Conservation (phyloP, 2,797 vertebrate genomes). For the Lophotriccus pileatus region DNA sequence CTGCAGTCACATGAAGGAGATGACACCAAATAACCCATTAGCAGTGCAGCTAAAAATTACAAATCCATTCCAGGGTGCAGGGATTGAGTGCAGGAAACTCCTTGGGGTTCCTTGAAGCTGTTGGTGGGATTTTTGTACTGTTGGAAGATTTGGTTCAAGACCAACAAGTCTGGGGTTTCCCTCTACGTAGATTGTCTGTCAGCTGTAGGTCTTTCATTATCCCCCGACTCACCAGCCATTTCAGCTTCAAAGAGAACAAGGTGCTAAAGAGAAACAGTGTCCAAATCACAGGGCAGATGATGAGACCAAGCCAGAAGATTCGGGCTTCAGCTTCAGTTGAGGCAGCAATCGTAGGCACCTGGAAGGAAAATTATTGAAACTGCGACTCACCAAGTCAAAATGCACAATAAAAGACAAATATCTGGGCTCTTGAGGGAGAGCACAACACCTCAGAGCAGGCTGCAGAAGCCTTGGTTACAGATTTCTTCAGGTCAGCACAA, state of each 20-base stretch:
- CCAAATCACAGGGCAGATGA: conserved; percentile 87
- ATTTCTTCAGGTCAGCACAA: neutral
- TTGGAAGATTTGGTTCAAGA: neutral
- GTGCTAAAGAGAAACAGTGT: conserved; percentile 86
- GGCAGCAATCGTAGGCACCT: conserved; percentile 60
- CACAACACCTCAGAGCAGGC: neutral
- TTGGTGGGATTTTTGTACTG: neutral
- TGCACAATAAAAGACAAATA: neutral
- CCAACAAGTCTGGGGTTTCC: neutral
- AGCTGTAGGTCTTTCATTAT: neutral
- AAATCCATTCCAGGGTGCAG: neutral
- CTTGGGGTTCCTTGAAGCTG: neutral
- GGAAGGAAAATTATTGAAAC: neutral
- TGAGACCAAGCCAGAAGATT: conserved; percentile 87
- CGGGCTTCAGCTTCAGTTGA: conserved; percentile 83
- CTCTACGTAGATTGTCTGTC: neutral
- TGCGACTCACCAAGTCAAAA: neutral
- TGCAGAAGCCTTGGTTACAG: neutral
- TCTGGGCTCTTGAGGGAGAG: neutral
- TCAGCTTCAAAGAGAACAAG: conserved; percentile 85
- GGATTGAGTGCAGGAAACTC: neutral
- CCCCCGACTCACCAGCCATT: conserved; percentile 83
- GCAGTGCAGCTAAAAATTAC: neutral
- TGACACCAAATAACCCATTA: neutral
- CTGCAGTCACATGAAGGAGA: neutral